Conservation (phyloP, 2,797 vertebrate genomes). For the Cossypha dichroa region DNA sequence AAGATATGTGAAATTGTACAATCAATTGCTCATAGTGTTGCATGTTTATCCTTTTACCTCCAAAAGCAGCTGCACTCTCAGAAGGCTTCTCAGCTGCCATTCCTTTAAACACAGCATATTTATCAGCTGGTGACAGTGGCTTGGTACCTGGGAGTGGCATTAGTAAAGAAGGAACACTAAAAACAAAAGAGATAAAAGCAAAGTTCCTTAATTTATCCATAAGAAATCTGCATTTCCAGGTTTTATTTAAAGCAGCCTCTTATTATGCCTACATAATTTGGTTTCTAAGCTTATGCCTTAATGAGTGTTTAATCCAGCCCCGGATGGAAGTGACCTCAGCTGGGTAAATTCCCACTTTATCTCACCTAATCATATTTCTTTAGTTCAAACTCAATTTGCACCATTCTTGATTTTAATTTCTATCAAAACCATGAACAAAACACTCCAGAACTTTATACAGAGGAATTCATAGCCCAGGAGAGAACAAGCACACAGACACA, state of each 20-base stretch:
- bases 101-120: constrained; percentile 96
- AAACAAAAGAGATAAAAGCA: constrained; percentile 55
- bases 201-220: not conserved
- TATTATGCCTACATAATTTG: not conserved
- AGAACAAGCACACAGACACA: not conserved
- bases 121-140: constrained; percentile 82
- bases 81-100: constrained; percentile 86
- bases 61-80: constrained; percentile 80
- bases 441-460: not conserved
- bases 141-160: constrained; percentile 90
- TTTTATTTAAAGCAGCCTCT: not conserved
- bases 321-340: not conserved
- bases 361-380: not conserved
- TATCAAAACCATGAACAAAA: not conserved
- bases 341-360: not conserved
- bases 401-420: not conserved
- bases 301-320: not conserved
- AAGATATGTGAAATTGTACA: not conserved
- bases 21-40: not conserved
- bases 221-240: not conserved
- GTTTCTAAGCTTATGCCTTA: not conserved
- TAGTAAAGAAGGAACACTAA: constrained; percentile 87
- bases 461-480: not conserved
- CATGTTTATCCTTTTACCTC: constrained; percentile 81
- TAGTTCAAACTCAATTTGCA: not conserved